A percentile compares a stretch with the other conserved stretches of the same genome.
Conservation (phyloP, 2,113 vertebrate genomes). For the Anarhynchus alexandrinus region DNA sequence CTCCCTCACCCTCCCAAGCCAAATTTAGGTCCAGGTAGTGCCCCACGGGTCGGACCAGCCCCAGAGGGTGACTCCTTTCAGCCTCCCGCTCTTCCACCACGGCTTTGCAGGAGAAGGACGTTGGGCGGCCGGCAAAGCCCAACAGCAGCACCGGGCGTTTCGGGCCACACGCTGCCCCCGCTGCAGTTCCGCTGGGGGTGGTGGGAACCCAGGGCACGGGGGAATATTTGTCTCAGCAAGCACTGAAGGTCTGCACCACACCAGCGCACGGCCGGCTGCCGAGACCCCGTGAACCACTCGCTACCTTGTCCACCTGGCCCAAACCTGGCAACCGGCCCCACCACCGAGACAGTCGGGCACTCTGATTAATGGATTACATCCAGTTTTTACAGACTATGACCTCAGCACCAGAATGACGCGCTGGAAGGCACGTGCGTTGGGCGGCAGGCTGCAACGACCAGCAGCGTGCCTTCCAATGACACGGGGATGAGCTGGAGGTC, state of each 20-base stretch:
- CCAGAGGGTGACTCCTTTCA: not conserved
- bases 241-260: not conserved
- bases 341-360: not conserved
- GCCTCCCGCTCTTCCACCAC: not conserved
- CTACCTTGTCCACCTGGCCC: not conserved
- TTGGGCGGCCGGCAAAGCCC: not conserved
- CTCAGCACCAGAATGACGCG: not conserved
- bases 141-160: too few relatives aligned
- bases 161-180: too few relatives aligned
- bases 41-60: not conserved
- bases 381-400: not conserved
- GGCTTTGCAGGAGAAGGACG: not conserved
- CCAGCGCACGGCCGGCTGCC: rapidly evolving
- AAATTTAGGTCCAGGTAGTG: not conserved
- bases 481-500: not conserved
- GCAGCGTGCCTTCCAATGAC: not conserved
- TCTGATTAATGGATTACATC: not conserved
- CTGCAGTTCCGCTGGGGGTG: too few relatives aligned
- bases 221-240: not conserved
- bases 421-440: not conserved
- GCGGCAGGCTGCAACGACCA: not conserved
- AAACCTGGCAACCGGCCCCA: not conserved
- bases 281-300: not conserved
- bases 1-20: not conserved
- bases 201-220: not conserved